Evolutionary conservation across 1,140 invertebrate species (phyloP).

Genomic region (Cardiocondyla obscurior): DNA sequence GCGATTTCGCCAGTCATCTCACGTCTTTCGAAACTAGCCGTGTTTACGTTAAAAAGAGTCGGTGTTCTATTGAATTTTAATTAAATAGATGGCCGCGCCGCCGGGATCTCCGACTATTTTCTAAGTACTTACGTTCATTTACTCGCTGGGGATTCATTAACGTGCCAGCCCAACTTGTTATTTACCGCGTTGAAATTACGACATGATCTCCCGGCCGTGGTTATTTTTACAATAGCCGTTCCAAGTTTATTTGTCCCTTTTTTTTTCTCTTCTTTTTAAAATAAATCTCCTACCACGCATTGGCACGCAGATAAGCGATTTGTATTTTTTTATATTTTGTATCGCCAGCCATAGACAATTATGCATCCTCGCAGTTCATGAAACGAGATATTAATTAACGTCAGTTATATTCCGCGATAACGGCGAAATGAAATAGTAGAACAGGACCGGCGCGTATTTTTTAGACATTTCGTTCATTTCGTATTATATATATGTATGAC

Average conservation of each 20-base stretch:
- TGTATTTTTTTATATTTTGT: background rate
- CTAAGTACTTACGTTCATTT: constrained; percentile 21
- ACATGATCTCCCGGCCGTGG: background rate
- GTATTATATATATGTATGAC: background rate
- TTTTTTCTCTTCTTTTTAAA: constrained; percentile 1
- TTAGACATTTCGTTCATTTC: constrained; percentile 11
- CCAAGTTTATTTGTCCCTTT: background rate
- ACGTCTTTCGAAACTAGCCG: background rate
- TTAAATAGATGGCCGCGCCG: constrained; percentile 18
- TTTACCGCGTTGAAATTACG: constrained; percentile 23
- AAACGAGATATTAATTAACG: constrained; percentile 50
- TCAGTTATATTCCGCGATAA: constrained; percentile 7
- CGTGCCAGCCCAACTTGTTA: constrained; percentile 14
- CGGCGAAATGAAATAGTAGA: background rate
- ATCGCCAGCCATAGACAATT: background rate
- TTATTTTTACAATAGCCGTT: constrained; percentile 34
- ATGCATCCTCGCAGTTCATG: background rate
- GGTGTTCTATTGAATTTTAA: constrained; percentile 19
- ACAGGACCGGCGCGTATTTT: background rate
- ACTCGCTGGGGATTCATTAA: constrained; percentile 16
- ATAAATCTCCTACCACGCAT: background rate
- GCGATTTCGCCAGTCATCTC: background rate
- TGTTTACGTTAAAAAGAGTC: background rate
- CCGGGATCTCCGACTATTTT: constrained; percentile 4
- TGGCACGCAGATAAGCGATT: constrained; percentile 12